Conservation (phyloP, 2,113 vertebrate species). For the Manacus vitellinus region DNA sequence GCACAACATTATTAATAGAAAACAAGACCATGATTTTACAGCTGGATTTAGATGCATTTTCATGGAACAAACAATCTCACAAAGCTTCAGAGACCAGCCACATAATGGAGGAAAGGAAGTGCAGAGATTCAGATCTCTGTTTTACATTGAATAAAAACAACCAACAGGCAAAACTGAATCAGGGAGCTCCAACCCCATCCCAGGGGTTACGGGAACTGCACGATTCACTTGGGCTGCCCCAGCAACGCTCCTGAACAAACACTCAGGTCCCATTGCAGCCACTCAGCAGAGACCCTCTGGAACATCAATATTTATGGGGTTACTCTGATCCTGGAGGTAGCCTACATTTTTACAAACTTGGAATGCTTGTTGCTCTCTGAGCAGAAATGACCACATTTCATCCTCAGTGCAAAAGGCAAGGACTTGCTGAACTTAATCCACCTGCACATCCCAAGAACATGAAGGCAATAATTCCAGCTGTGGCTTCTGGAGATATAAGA, state of each 20-base stretch:
- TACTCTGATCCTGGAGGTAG: not conserved
- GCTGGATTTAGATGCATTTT: not conserved
- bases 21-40: not conserved
- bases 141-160: not conserved
- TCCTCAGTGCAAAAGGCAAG: not conserved
- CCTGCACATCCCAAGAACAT: not conserved
- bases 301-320: not conserved
- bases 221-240: not conserved
- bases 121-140: not conserved
- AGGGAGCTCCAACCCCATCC: not conserved
- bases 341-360: not conserved
- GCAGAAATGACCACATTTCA: not conserved
- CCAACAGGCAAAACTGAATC: not conserved
- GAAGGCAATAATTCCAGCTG: not conserved
- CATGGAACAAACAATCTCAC: not conserved
- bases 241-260: not conserved
- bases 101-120: not conserved
- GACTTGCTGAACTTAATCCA: not conserved
- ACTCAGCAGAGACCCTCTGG: not conserved
- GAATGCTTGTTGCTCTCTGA: not conserved
- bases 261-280: not conserved
- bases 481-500: not conserved
- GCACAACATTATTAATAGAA: not conserved
- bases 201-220: not conserved
- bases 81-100: not conserved